Conservation (phyloP, 2,888 invertebrate genomes). For the Petrolisthes manimaculis region DNA sequence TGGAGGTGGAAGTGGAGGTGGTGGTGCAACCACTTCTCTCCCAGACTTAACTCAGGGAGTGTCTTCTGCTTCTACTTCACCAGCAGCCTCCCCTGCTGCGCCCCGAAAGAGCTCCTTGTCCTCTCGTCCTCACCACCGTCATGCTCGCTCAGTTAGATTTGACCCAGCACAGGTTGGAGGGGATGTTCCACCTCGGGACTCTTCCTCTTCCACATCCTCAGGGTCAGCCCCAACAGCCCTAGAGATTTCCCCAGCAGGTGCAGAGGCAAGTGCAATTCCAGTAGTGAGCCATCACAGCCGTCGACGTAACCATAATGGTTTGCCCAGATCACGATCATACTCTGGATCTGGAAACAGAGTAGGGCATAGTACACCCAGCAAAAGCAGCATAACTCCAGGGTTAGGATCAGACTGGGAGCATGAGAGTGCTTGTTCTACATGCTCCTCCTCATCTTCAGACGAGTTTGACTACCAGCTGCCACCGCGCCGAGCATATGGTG, state of each 20-base stretch:
- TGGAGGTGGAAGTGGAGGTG: conserved; percentile 11
- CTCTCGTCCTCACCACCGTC: conserved; percentile 56
- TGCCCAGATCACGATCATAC: conserved; percentile 64
- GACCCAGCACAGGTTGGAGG: conserved; percentile 65
- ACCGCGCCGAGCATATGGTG: conserved; percentile 82
- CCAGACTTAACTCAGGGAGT: conserved; percentile 66
- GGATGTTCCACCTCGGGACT: conserved; percentile 34
- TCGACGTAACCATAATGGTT: conserved; percentile 35
- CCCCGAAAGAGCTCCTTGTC: conserved; percentile 64
- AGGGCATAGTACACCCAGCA: conserved; percentile 74
- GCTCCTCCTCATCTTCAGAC: conserved; percentile 84
- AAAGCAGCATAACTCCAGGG: conserved; percentile 57
- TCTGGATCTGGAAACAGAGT: conserved; percentile 72
- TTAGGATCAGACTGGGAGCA: conserved; percentile 68
- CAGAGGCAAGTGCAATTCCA: conserved; percentile 60
- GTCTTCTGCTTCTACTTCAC: conserved; percentile 67
- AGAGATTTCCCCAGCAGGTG: conserved; percentile 71
- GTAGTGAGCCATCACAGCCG: conserved; percentile 25
- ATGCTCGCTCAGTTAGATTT: conserved; percentile 66
- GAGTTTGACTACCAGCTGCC: conserved; percentile 87
- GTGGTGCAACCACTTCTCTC: conserved; percentile 62
- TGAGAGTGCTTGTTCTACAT: conserved; percentile 84
- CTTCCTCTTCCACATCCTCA: conserved; percentile 59
- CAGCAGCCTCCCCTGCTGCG: conserved; percentile 52
- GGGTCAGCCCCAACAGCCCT: conserved; percentile 65